Evolutionary conservation across 1,140 invertebrate genomes (phyloP), one percentile per base, ranked within the genome.

Genomic region (Megalopta genalis): DNA sequence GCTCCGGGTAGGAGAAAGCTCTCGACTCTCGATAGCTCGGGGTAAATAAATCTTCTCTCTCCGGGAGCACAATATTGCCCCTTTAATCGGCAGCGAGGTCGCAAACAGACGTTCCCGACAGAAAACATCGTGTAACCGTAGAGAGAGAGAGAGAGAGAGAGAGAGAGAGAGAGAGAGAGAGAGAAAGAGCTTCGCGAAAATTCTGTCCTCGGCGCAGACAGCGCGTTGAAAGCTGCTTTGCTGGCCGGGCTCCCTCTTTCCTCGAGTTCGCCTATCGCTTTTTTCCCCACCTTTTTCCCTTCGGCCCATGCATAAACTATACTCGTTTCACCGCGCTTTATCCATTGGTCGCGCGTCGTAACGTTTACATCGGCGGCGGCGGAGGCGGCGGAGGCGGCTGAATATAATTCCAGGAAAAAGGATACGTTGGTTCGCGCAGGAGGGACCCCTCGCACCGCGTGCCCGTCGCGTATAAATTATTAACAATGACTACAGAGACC

Each of bases 341-440:
- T 0, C 46, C 37, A 9, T 16, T 21, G 16, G 21, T 37, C 10
- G 27, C 9, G 46, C 60, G 46, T 57, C 49, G 59, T 59, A 46
- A 71, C 65, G 65, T 57, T 75, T 54, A 18, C 27, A 21, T 16
- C 82, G 25, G 25, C 60, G 23, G 18, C 49, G n/a, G n/a, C n/a
- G n/a, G n/a, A n/a, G n/a, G n/a, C n/a, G n/a, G n/a, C 82, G 25
- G 25, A 54, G 23, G 18, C 49, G 64, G 54, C 42, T 60, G 71
- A 63, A 70, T 52, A 77, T 82, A 70, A 72, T 77, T 52, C 49
- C 39, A 37, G 37, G 23, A 39, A 46, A 72, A 82, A 77, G n/a
- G 67, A 59, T 25, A 25, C 60, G 60, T 16, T 6, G 7, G 59
- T 62, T 62, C 27, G 16, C 60, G 25, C 16, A 32, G 32, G 32